Percentiles rank a stretch among this genome's conserved stretches.
Evolutionary conservation across 2,113 vertebrate species (phyloP).

Genomic region (Mus pahari): DNA sequence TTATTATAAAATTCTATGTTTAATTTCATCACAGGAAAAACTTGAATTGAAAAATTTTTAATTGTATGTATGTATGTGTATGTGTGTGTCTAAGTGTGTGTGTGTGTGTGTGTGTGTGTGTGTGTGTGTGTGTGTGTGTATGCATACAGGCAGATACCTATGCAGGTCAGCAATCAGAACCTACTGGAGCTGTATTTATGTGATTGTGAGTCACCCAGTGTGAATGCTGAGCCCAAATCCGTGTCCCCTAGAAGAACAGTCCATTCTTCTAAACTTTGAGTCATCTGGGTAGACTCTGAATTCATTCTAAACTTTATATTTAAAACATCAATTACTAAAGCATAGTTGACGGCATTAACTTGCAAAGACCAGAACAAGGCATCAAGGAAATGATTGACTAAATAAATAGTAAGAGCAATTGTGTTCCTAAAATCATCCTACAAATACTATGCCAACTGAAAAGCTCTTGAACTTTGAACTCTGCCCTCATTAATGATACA

Average conservation of each 20-base stretch:
- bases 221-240: background rate
- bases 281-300: slow-evolving; percentile 16
- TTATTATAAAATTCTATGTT: slow-evolving; percentile 77
- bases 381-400: slow-evolving; percentile 20
- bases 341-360: background rate
- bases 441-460: background rate
- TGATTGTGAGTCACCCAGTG: background rate
- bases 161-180: background rate
- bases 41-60: background rate
- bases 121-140: background rate
- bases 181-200: background rate
- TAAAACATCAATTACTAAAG: background rate
- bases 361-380: slow-evolving; percentile 25
- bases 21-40: slow-evolving; percentile 59
- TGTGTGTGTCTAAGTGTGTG: too few relatives aligned
- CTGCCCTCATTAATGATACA: background rate
- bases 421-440: background rate
- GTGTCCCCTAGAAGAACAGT: background rate
- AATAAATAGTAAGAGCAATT: slow-evolving; percentile 34
- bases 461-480: slow-evolving; percentile 48
- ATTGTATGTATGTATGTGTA: background rate
- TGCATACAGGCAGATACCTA: background rate
- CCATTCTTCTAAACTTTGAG: background rate
- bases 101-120: background rate
- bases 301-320: slow-evolving; percentile 74